Percentiles rank a stretch among this genome's conserved stretches.
phyloP scores from a whole-genome alignment of 1,140 invertebrate species.

The Phymastichus coffea region DNA sequence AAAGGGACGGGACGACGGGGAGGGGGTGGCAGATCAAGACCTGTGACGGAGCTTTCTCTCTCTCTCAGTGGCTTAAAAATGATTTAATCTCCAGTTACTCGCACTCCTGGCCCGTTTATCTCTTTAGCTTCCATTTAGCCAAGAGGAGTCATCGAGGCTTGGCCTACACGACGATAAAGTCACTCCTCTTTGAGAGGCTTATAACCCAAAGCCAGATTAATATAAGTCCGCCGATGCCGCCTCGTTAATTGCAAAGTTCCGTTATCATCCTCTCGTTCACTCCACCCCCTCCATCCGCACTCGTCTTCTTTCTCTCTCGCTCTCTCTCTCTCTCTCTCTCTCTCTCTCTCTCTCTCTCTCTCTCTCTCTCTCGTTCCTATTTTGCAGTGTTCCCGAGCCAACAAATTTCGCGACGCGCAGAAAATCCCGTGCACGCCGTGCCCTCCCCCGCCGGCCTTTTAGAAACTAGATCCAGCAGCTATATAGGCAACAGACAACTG shows the following conservation, averaged over 20 bases:
- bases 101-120: slow-evolving; percentile 31
- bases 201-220: slow-evolving; percentile 7
- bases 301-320: neutral
- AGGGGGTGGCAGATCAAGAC: slow-evolving; percentile 16
- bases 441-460: too few species aligned
- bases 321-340: neutral
- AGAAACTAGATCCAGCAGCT: too few species aligned
- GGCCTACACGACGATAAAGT: neutral
- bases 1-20: slow-evolving; percentile 19
- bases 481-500: too few species aligned
- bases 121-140: slow-evolving; percentile 29
- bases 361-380: neutral
- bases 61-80: slow-evolving; percentile 43
- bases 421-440: too few species aligned
- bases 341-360: neutral
- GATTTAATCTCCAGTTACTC: slow-evolving; percentile 34
- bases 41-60: too few species aligned
- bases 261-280: slow-evolving; percentile 11
- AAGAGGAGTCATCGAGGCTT: neutral
- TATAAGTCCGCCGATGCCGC: slow-evolving; percentile 10
- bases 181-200: neutral
- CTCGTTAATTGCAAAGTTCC: slow-evolving; percentile 23
- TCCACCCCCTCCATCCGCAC: neutral
- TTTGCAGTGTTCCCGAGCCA: too few species aligned
- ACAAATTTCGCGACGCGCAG: too few species aligned